Base-by-base conservation (phyloP, 2,797 vertebrate species). In the Coregonus ussuriensis region DNA sequence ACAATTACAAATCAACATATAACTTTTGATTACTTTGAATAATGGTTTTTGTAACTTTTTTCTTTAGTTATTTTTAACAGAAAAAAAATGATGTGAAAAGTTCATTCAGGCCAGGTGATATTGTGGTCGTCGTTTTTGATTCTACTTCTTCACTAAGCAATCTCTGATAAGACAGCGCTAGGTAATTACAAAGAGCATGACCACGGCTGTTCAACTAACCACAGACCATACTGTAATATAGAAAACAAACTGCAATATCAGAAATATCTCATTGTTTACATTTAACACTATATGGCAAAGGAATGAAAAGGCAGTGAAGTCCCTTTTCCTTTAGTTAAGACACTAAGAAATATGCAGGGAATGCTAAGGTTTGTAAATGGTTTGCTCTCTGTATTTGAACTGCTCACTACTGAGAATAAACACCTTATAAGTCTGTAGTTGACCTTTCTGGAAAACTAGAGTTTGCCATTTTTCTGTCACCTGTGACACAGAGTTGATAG, bases 321-420 rank as follows among this genome's bases (percentile, higher is more conserved):
- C 91, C 93, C 91, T 91, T 93, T 92, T 93, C 93, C 94, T 94
- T 94, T 94, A 89, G 94, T 97, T 97, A 98, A 98, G 96, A 98
- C 97, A 97, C 96, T 96, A 96, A 96, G 89, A 96, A 95, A 94
- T 95, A 94, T 89, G 94, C 92, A 94, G 95, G 96, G 96, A 97
- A 98, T 97, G 97, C 96, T 95, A 95, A 93, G 94, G 94, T 94
- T 93, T 91, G 91, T 91, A 84, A 89, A 88, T 83, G 91, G 91
- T 93, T 94, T 94, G 93, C 95, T 95, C 93, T 96, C 92, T 91
- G 92, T 90, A 90, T 85, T 90, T 93, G 94, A 93, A 95, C 92
- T 93, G 93, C 91, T 93, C 91, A 89, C 92, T 92, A 87, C 85
- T 83, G 89, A 94, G 91, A 93, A 92, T 92, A 84, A 77, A 83